A percentile compares a stretch with the other conserved stretches of the same genome.
phyloP scores from a whole-genome alignment of 2,888 invertebrate genomes.

The Erebia aethiops region DNA sequence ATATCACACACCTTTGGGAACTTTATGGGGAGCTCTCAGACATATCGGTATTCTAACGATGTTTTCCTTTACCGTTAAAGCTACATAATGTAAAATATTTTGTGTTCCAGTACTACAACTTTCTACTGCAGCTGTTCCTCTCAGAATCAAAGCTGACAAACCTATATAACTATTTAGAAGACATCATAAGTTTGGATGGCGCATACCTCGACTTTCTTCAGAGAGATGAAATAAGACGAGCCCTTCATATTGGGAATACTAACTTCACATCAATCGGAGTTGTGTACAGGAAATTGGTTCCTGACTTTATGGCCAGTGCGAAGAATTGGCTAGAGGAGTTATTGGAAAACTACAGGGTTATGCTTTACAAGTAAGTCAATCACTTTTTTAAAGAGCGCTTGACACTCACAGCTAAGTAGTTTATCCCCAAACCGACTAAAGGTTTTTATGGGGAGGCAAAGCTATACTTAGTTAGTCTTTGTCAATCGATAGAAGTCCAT shows the following conservation, averaged over 20 bases:
- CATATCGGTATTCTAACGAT: too few species aligned
- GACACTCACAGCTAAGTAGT: too few species aligned
- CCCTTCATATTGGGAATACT: slow-evolving; percentile 79
- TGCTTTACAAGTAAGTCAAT: slow-evolving; percentile 83
- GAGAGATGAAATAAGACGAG: slow-evolving; percentile 68
- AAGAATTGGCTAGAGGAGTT: slow-evolving; percentile 81
- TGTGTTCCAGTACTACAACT: slow-evolving; percentile 76
- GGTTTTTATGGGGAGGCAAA: too few species aligned
- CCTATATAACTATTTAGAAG: slow-evolving; percentile 77
- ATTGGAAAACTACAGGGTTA: slow-evolving; percentile 79
- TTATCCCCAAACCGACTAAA: too few species aligned
- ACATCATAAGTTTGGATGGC: slow-evolving; percentile 66
- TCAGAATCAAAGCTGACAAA: slow-evolving; percentile 71
- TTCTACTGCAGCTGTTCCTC: slow-evolving; percentile 70
- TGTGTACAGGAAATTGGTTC: slow-evolving; percentile 77
- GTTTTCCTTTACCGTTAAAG: too few species aligned
- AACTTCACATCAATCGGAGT: slow-evolving; percentile 77
- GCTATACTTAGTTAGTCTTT: too few species aligned
- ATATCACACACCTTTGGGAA: too few species aligned
- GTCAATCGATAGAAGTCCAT: too few species aligned
- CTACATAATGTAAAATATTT: background rate
- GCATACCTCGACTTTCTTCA: slow-evolving; percentile 73
- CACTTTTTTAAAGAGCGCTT: too few species aligned
- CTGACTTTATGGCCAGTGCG: slow-evolving; percentile 82
- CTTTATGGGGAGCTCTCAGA: too few species aligned